Conservation (phyloP, 2,113 vertebrate species). For the Eidolon helvum region DNA sequence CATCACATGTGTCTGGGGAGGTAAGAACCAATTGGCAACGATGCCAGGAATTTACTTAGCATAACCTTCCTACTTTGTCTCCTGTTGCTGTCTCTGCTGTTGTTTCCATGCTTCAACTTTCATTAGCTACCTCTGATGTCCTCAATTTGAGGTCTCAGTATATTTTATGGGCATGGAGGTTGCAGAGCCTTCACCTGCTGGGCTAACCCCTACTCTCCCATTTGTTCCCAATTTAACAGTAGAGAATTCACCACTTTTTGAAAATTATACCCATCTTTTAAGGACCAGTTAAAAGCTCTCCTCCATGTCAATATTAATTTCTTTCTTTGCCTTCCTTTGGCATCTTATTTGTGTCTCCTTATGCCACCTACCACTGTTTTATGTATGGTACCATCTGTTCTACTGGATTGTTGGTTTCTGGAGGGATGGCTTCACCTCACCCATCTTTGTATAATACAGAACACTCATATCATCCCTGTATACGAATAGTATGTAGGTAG, state of each 20-base stretch:
- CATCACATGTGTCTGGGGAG: neutral
- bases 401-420: neutral
- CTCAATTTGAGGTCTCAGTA: neutral
- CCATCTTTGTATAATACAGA: neutral
- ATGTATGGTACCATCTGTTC: neutral
- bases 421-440: neutral
- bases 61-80: neutral
- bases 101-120: neutral
- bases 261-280: neutral
- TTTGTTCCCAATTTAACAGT: neutral
- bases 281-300: neutral
- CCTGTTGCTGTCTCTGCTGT: neutral
- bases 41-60: neutral
- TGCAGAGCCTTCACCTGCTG: neutral
- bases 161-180: neutral
- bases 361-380: neutral
- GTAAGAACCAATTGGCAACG: neutral
- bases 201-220: neutral
- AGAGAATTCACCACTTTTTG: neutral
- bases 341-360: neutral
- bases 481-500: neutral
- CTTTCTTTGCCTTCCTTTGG: neutral
- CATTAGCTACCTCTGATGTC: neutral
- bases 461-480: neutral
- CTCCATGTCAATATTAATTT: neutral